Conservation (phyloP, 1,140 invertebrate genomes). For the Formica exsecta region DNA sequence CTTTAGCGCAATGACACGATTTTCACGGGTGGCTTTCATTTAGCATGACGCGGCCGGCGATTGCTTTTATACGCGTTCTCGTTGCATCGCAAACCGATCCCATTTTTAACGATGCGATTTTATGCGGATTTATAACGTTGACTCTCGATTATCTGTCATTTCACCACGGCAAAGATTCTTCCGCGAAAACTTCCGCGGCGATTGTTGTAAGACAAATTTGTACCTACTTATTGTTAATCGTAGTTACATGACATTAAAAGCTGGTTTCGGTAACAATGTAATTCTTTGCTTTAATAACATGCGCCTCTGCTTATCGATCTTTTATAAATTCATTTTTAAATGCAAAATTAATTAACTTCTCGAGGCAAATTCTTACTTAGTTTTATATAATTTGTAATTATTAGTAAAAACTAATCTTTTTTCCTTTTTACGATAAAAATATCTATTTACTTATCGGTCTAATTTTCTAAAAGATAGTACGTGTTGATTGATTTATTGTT, state of each 20-base stretch:
- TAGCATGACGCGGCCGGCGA: constrained; percentile 11
- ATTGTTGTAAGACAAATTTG: background rate
- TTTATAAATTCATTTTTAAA: background rate
- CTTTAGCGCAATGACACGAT: constrained; percentile 51
- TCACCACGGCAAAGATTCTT: background rate
- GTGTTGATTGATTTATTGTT: background rate
- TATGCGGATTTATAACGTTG: constrained; percentile 40
- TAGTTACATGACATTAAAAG: background rate
- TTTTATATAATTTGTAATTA: background rate
- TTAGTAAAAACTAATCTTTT: background rate
- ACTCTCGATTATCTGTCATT: constrained; percentile 15
- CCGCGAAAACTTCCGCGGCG: background rate
- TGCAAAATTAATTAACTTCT: background rate
- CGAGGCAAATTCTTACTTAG: background rate
- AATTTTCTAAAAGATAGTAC: background rate
- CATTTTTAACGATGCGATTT: constrained; percentile 40
- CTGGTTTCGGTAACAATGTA: too few relatives aligned
- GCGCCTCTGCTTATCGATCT: background rate
- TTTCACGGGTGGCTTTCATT: constrained; percentile 56
- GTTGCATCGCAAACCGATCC: constrained; percentile 27
- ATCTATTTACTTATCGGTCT: background rate
- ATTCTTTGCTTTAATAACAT: too few relatives aligned
- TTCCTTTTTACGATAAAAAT: background rate
- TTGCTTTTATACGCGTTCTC: constrained; percentile 41
- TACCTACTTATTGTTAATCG: background rate